Percentiles rank a stretch among this genome's conserved stretches.
Evolutionary conservation across 2,888 invertebrate species (phyloP).

Genomic region (Agrypnus murinus): DNA sequence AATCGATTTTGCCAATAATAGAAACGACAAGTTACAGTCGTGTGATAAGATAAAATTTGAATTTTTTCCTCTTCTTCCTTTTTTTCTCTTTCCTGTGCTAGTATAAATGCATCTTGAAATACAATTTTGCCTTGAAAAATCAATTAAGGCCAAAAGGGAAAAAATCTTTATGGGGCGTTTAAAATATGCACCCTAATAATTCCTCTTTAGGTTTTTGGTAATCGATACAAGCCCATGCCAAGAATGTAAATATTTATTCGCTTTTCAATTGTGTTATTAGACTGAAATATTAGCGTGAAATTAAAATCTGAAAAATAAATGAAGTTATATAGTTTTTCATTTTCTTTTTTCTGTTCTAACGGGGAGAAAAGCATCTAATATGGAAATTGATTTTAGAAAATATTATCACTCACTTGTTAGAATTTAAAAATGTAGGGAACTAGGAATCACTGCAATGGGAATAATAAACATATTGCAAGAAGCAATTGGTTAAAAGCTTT

Average conservation of each 20-base stretch:
- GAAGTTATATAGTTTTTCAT: neutral
- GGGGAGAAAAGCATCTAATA: too few species aligned
- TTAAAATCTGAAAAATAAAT: constrained; percentile 6
- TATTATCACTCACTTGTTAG: neutral
- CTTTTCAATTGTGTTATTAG: constrained; percentile 11
- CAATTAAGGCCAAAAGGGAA: too few species aligned
- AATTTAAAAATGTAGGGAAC: too few species aligned
- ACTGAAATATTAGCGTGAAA: neutral
- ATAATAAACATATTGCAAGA: too few species aligned
- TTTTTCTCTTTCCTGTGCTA: too few species aligned
- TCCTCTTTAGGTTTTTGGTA: neutral
- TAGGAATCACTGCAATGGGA: too few species aligned
- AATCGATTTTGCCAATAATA: constrained; percentile 27
- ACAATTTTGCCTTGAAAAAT: too few species aligned
- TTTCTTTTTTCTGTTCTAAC: neutral
- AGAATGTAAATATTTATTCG: constrained; percentile 21
- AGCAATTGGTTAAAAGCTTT: too few species aligned
- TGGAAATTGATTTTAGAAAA: neutral
- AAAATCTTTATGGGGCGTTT: neutral
- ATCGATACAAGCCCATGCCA: constrained; percentile 19
- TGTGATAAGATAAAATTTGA: constrained; percentile 15
- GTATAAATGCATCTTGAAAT: too few species aligned
- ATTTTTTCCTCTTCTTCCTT: neutral
- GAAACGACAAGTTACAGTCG: constrained; percentile 18
- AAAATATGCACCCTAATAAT: constrained; percentile 26